These are phyloP conservation scores for Henricia sp. DNA, from an alignment of 53 echinoderm and acorn worm species.

Conservation along the genomic window DNA sequence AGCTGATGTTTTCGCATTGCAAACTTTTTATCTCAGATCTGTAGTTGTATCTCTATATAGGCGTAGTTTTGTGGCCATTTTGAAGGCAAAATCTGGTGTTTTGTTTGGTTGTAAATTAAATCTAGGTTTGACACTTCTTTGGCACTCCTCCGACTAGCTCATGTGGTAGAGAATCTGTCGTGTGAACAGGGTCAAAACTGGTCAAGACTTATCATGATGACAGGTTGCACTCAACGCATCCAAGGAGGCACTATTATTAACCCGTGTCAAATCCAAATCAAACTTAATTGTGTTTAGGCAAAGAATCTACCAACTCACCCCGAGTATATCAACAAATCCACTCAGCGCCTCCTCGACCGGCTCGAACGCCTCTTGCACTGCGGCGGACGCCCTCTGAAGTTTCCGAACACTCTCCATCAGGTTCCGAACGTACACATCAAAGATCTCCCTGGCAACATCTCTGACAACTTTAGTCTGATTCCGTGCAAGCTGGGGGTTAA, in stretches of 20 bases:
- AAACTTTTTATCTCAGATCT: too few relatives aligned
- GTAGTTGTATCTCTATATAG: too few relatives aligned
- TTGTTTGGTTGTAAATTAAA: too few relatives aligned
- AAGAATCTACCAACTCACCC: constrained; percentile 57
- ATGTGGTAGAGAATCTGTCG: too few relatives aligned
- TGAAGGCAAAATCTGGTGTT: too few relatives aligned
- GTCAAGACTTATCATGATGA: too few relatives aligned
- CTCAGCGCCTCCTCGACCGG: constrained; percentile 77
- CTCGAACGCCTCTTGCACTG: constrained; percentile 66
- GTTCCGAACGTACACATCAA: constrained; percentile 76
- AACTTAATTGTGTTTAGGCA: too few relatives aligned
- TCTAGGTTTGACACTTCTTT: too few relatives aligned
- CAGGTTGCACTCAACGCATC: not conserved
- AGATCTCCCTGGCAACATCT: constrained; percentile 69
- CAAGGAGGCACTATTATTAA: not conserved
- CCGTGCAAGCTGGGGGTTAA: constrained; percentile 70
- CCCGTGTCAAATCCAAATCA: not conserved
- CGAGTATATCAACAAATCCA: constrained; percentile 57
- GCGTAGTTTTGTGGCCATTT: too few relatives aligned
- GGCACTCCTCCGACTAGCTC: too few relatives aligned
- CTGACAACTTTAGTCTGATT: constrained; percentile 73
- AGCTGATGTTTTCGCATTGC: too few relatives aligned
- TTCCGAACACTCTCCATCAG: constrained; percentile 62
- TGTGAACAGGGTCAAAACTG: too few relatives aligned
- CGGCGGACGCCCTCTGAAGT: constrained; percentile 61